Evolutionary conservation across 2,113 vertebrate genomes (phyloP).

Genomic region (Cochlearius cochlearius): DNA sequence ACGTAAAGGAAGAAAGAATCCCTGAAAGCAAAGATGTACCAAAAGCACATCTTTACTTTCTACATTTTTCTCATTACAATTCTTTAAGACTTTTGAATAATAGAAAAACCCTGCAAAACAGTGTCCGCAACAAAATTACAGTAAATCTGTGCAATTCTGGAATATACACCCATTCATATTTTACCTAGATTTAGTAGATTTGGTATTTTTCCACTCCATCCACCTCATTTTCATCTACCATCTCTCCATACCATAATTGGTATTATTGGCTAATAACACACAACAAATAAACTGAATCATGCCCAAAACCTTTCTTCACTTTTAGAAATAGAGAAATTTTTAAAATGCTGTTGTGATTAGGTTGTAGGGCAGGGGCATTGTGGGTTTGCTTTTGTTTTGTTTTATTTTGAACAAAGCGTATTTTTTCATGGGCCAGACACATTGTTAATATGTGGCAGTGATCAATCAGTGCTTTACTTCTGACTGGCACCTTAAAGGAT

Average conservation of each 20-base stretch:
- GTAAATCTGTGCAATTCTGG: neutral
- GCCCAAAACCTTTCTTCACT: neutral
- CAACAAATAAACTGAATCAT: neutral
- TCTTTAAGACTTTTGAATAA: neutral
- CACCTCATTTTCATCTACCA: neutral
- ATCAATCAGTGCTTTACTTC: neutral
- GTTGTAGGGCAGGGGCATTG: neutral
- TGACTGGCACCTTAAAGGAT: neutral
- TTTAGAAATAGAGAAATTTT: neutral
- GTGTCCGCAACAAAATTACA: neutral
- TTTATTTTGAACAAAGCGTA: neutral
- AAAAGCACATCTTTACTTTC: neutral
- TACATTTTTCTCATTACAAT: neutral
- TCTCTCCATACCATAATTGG: neutral
- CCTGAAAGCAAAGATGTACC: neutral
- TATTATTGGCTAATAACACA: neutral
- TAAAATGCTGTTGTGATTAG: neutral
- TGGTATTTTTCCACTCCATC: neutral
- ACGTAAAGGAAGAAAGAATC: neutral
- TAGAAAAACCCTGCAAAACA: neutral
- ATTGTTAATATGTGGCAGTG: neutral
- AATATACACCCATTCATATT: neutral
- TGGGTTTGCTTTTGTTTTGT: neutral
- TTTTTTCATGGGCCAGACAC: neutral
- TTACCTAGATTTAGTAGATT: neutral